Evolutionary conservation across 2,888 invertebrate genomes (phyloP).

Genomic region (Euclidia mi): DNA sequence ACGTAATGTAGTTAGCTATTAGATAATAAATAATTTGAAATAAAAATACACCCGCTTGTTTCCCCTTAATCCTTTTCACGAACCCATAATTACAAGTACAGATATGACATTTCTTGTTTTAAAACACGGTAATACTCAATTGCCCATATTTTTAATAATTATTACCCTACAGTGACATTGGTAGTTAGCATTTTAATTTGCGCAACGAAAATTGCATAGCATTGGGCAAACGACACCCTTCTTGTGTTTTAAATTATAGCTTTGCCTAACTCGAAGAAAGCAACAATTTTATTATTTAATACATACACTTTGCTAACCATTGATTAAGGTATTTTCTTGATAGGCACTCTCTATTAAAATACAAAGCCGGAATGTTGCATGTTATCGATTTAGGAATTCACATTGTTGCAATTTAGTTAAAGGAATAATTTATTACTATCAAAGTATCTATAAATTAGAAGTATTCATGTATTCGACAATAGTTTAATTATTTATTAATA

Average conservation of each 20-base stretch:
- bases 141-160: conserved; percentile 39
- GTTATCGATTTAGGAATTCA: no score
- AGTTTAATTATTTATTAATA: no score
- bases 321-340: no score
- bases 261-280: no score
- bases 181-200: conserved; percentile 23
- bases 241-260: conserved; percentile 1
- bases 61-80: conserved; percentile 13
- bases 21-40: conserved; percentile 2
- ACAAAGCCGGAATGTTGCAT: no score
- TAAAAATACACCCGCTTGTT: conserved; percentile 1
- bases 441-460: no score
- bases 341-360: no score
- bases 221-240: not conserved
- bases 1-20: not conserved
- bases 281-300: no score
- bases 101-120: conserved; percentile 22
- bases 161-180: conserved; percentile 23
- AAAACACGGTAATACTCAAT: conserved; percentile 19
- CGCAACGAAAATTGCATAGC: not conserved
- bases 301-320: no score
- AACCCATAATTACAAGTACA: conserved; percentile 22
- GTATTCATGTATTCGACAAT: no score
- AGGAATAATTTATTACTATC: no score
- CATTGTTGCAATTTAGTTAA: no score